Evolutionary conservation across 2,797 vertebrate species (phyloP).

Genomic region (Phoeniculus purpureus): DNA sequence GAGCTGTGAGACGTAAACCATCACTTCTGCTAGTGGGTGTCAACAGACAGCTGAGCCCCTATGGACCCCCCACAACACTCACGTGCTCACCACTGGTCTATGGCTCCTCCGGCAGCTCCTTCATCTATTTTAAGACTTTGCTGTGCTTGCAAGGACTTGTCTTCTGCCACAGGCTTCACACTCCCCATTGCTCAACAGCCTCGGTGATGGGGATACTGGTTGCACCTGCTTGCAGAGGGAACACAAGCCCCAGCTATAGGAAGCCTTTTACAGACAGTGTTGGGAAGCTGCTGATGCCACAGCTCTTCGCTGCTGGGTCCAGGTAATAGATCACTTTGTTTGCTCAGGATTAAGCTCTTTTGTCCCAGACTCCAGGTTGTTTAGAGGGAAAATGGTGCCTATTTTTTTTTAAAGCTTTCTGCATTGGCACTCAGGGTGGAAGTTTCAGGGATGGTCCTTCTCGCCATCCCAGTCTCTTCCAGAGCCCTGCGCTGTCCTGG

Average conservation of each 20-base stretch:
- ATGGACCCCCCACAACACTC: no score
- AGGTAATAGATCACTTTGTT: background rate
- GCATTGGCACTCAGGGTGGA: background rate
- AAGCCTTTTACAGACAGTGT: no score
- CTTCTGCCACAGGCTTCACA: background rate
- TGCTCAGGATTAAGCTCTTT: background rate
- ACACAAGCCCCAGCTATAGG: no score
- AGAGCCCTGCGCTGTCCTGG: background rate
- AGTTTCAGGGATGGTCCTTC: background rate
- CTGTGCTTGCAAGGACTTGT: background rate
- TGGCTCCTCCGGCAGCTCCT: background rate
- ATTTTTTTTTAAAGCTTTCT: background rate
- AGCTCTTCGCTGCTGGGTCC: background rate
- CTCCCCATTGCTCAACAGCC: background rate
- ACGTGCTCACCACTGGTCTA: fast-evolving
- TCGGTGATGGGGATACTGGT: no score
- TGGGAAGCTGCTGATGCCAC: background rate
- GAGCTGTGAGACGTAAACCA: background rate
- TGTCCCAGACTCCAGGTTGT: background rate
- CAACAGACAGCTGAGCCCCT: no score
- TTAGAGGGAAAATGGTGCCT: background rate
- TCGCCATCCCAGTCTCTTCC: background rate
- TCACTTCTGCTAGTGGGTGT: no score
- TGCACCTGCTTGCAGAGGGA: background rate
- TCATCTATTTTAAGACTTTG: background rate